A percentile compares a stretch with the other conserved stretches of the same genome.
These are phyloP conservation scores for Ephestia elutella DNA, from an alignment of 1,140 invertebrate genomes.

Conservation along the genomic window DNA sequence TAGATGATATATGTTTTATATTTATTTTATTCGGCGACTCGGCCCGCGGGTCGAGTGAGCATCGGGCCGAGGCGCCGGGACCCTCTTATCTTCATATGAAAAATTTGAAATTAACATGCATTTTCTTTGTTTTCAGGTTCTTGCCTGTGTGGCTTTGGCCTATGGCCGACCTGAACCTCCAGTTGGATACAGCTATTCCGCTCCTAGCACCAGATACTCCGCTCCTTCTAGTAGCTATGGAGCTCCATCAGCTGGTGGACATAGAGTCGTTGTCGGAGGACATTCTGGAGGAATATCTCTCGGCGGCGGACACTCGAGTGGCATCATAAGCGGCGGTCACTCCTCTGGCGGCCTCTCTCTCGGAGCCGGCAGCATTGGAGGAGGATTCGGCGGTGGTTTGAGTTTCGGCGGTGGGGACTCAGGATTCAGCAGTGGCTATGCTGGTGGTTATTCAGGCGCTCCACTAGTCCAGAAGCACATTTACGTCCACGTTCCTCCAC, in stretches of 20 bases:
- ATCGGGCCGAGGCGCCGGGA: no score
- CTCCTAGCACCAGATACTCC: conserved; percentile 40
- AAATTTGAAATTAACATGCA: neutral
- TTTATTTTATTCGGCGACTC: no score
- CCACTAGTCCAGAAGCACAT: conserved; percentile 73
- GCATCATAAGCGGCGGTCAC: conserved; percentile 30
- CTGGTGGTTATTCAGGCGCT: conserved; percentile 58
- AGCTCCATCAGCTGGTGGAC: conserved; percentile 43
- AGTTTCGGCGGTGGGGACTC: conserved; percentile 37
- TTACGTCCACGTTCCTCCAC: conserved; percentile 74
- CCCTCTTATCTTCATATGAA: no score
- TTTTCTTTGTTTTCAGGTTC: conserved; percentile 46
- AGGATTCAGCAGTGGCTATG: conserved; percentile 50
- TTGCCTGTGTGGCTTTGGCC: conserved; percentile 64
- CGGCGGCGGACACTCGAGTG: conserved; percentile 37
- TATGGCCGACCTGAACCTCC: conserved; percentile 66
- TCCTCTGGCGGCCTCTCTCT: conserved; percentile 30
- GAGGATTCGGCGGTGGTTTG: conserved; percentile 31
- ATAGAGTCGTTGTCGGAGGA: conserved; percentile 31
- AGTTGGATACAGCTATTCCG: conserved; percentile 66
- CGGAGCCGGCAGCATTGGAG: conserved; percentile 25
- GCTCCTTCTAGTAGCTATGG: conserved; percentile 45
- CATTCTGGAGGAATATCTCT: conserved; percentile 31
- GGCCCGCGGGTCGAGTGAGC: no score
- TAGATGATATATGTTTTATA: no score